Evolutionary conservation across 2,888 invertebrate species (phyloP), one percentile per base, ranked within the genome.

Genomic region (Agrypnus murinus): DNA sequence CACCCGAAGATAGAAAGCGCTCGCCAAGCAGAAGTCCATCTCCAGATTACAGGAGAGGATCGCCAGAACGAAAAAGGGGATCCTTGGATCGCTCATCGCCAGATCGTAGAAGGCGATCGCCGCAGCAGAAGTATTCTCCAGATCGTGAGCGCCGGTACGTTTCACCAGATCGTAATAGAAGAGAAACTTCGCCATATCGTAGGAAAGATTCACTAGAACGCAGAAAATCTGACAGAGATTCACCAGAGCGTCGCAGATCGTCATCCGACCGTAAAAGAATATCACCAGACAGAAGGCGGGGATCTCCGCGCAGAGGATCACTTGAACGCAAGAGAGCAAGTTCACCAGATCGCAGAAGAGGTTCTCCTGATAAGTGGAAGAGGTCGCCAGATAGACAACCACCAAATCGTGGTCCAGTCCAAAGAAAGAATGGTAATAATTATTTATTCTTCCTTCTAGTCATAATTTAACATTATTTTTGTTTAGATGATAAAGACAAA

Each of bases 261-360:
- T 71, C 70, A 36, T 57, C 75, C 8, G 70, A 73, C 2, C 64
- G 55, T 17, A 15, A 10, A 5, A 70, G 63, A 5, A 43, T 25
- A 36, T 73, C 68, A 9, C 70, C 71, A 15, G 73, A 74, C 17
- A 34, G 43, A 8, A 73, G 69, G 43, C 57, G 38, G 19, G 19
- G 7, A 5, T 59, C 67, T n/a, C 57, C 62, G 36, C 31, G 55
- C 46, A 36, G 65, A 14, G 43, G 69, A 12, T 73, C 76, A n/a
- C 75, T 72, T 10, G 74, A 74, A 19, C n/a, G 53, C 14, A 46
- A 69, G 8, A 69, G 58, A 14, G 19, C 40, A 31, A 50, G 64
- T 8, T 74, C 75, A 6, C 74, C 76, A 3, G 72, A 72, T 7
- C 63, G 72, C 48, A 72, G 34, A 36, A 71, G 65, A 31, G 69